These are phyloP conservation scores for Sisyra nigra DNA, from an alignment of 2,888 invertebrate genomes.

Conservation along the genomic window DNA sequence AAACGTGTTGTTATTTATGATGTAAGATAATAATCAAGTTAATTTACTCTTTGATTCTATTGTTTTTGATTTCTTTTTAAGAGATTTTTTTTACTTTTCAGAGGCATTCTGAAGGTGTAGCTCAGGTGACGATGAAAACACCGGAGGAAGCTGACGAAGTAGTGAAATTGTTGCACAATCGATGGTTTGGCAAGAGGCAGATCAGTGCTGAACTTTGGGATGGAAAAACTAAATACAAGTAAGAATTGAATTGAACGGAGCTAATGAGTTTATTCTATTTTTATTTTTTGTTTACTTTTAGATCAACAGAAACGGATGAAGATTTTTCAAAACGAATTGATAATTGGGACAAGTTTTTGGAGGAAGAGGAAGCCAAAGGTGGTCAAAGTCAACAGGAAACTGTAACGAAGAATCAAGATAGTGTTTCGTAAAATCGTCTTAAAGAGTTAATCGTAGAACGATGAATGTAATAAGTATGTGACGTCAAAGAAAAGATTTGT, in stretches of 20 bases:
- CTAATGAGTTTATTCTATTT: conserved; percentile 1
- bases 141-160: conserved; percentile 87
- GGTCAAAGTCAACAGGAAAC: neutral
- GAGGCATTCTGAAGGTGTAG: conserved; percentile 89
- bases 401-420: neutral
- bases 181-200: conserved; percentile 78
- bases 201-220: conserved; percentile 86
- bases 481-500: too few relatives aligned
- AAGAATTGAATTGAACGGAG: conserved; percentile 14
- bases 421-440: neutral
- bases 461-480: too few relatives aligned
- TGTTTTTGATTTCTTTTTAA: conserved; percentile 1
- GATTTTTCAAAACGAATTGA: conserved; percentile 65
- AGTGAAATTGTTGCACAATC: conserved; percentile 68
- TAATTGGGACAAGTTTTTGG: conserved; percentile 78
- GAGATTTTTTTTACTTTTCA: conserved; percentile 19
- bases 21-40: conserved; percentile 40
- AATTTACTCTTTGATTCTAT: too few relatives aligned
- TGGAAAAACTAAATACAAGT: conserved; percentile 83
- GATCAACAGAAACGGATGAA: conserved; percentile 79
- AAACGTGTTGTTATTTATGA: conserved; percentile 84
- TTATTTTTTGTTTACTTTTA: conserved; percentile 19
- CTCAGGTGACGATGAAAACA: conserved; percentile 77
- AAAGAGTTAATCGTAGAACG: too few relatives aligned
- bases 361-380: conserved; percentile 31